Evolutionary conservation across 2,888 invertebrate species (phyloP), one percentile per base, ranked within the genome.

Genomic region (Trachelus tabidus): DNA sequence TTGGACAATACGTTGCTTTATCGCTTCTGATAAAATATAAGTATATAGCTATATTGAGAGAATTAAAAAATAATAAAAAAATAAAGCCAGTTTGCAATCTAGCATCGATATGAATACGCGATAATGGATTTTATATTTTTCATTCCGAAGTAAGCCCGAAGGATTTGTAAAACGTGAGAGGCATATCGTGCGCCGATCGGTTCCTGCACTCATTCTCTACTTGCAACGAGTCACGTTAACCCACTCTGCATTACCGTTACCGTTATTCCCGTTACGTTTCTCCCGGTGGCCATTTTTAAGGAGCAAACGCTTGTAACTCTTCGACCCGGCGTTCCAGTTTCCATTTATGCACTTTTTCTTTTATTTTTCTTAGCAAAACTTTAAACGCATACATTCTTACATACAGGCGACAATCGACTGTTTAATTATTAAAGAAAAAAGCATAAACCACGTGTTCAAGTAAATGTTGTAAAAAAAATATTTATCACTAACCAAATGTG

Each of bases 201-300:
- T 31, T 31, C 71, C 71, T 71, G 71, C 71, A 71, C 33, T 23
- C 71, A 71, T 34, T 34, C 69, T 34, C 73, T 71, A 74, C 56
- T 77, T 78, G 77, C 75, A 69, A 33, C 76, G 77, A 81, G 83
- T 77, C 82, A 83, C 83, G 77, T 81, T 83, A 83, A 83, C 83
- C 83, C 81, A 83, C 83, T 83, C 81, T 81, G 76, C 78, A 56
- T 56, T 56, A 56, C 56, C 33, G 81, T 82, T 83, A 79, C 83
- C 83, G 83, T 83, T 83, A 83, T 81, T 81, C 76, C 81, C 75
- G 73, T 82, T 76, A 80, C 76, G 75, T 78, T 75, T 80, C 79
- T 35, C 76, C 31, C 15, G 35, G 11, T 40, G 68, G 56, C 73
- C 56, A 56, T 56, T 56, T 56, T 56, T 56, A 56, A 56, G 23